phyloP scores from a whole-genome alignment of 2,888 invertebrate species.

The Agrotis segetum region DNA sequence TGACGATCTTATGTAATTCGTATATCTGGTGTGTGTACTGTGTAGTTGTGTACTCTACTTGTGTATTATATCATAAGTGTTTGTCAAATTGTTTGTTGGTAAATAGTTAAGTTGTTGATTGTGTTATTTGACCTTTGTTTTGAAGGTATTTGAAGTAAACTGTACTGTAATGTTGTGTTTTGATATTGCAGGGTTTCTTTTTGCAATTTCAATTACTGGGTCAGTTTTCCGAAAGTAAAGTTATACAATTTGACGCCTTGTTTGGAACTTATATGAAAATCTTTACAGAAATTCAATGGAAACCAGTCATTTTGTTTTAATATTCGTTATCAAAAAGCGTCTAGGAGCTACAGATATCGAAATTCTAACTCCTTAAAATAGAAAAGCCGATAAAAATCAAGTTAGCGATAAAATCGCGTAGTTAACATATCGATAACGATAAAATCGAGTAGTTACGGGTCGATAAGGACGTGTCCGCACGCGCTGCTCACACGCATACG shows the following conservation, averaged over 20 bases:
- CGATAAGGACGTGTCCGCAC: conserved; percentile 59
- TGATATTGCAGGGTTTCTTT: not conserved
- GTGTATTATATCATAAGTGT: conserved; percentile 27
- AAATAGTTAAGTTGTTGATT: conserved; percentile 32
- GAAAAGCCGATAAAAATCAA: conserved; percentile 48
- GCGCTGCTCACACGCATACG: conserved; percentile 50
- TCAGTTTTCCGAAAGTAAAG: not conserved
- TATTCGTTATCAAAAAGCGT: conserved; percentile 3
- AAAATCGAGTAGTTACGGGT: conserved; percentile 42
- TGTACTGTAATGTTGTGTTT: not conserved
- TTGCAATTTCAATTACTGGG: not conserved
- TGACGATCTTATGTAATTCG: conserved; percentile 47
- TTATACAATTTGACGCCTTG: not conserved
- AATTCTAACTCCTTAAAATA: conserved; percentile 30
- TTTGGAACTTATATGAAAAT: not conserved
- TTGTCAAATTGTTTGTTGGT: conserved; percentile 40
- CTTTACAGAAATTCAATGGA: not conserved
- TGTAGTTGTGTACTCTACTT: conserved; percentile 29
- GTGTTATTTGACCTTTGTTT: conserved; percentile 20
- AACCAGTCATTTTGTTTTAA: not conserved
- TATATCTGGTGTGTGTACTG: conserved; percentile 7
- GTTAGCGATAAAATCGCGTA: conserved; percentile 44
- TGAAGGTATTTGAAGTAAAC: conserved; percentile 5
- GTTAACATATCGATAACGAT: conserved; percentile 44
- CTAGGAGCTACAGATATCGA: not conserved